Conservation (phyloP, 2,888 invertebrate species). For the Blastobasis adustella region DNA sequence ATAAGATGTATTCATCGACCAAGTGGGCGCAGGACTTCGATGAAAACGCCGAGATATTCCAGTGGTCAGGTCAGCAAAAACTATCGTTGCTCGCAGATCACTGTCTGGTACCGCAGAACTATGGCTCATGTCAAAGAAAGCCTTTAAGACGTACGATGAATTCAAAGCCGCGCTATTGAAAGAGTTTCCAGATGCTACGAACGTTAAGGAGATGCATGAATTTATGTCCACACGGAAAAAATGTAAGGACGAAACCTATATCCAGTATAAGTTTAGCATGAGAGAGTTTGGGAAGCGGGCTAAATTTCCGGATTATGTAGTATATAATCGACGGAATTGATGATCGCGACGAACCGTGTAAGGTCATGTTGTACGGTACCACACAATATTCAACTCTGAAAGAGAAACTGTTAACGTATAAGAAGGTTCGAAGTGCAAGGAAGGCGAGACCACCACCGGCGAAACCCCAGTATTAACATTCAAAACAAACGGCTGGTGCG, state of each 20-base stretch:
- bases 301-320: not conserved
- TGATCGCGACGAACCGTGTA: not conserved
- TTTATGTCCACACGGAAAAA: conserved; percentile 15
- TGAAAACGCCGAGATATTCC: conserved; percentile 19
- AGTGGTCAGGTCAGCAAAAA: conserved; percentile 12
- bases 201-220: conserved; percentile 17
- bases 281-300: too few relatives aligned
- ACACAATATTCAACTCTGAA: not conserved
- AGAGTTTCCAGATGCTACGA: conserved; percentile 15
- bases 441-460: not conserved
- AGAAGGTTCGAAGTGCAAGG: not conserved
- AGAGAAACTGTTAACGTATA: not conserved
- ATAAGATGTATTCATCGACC: not conserved
- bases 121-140: conserved; percentile 15
- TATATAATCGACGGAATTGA: not conserved
- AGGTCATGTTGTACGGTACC: not conserved
- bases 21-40: conserved; percentile 17
- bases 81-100: conserved; percentile 13
- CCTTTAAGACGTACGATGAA: conserved; percentile 12
- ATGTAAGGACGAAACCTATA: conserved; percentile 7
- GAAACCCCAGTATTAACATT: too few relatives aligned
- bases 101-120: conserved; percentile 15
- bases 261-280: conserved; percentile 18
- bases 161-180: too few relatives aligned
- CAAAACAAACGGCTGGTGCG: not conserved